A percentile compares a stretch with the other conserved stretches of the same genome.
These are phyloP conservation scores for Esox lucius DNA, from an alignment of 2,797 vertebrate species.

Conservation along the genomic window DNA sequence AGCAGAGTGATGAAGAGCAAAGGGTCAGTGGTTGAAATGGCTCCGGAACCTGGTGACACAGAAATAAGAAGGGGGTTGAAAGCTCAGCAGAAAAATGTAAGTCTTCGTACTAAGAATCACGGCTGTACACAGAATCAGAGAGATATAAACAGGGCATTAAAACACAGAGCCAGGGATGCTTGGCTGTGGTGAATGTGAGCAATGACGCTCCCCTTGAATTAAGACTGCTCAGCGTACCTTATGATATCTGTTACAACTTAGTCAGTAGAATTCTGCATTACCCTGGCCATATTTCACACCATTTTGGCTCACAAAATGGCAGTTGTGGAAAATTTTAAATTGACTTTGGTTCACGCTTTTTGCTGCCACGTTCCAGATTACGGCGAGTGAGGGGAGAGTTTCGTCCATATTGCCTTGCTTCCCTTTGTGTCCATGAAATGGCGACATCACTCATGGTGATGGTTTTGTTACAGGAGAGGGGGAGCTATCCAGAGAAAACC, in stretches of 20 bases:
- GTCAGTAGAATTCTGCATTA: constrained; percentile 5
- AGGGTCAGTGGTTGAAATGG: constrained; percentile 76
- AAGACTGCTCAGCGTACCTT: background rate
- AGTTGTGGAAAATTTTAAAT: constrained; percentile 16
- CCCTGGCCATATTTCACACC: constrained; percentile 17
- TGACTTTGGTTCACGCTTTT: constrained; percentile 9
- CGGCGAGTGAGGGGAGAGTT: background rate
- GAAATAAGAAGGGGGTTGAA: constrained; percentile 41
- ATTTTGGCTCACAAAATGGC: constrained; percentile 25
- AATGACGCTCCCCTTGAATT: background rate
- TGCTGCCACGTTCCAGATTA: background rate
- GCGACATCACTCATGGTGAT: background rate
- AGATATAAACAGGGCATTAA: background rate
- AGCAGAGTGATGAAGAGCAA: constrained; percentile 80
- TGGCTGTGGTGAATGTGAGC: background rate
- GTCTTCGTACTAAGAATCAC: background rate
- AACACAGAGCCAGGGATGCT: background rate
- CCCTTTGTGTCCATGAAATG: background rate
- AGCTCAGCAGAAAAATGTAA: background rate
- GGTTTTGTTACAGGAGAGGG: background rate
- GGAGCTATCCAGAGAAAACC: background rate
- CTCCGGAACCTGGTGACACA: constrained; percentile 75
- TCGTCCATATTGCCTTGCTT: background rate
- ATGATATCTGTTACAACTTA: background rate
- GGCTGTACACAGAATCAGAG: background rate